These are phyloP conservation scores for Hipposideros armiger DNA, from an alignment of 2,113 vertebrate genomes.

Conservation along the genomic window DNA sequence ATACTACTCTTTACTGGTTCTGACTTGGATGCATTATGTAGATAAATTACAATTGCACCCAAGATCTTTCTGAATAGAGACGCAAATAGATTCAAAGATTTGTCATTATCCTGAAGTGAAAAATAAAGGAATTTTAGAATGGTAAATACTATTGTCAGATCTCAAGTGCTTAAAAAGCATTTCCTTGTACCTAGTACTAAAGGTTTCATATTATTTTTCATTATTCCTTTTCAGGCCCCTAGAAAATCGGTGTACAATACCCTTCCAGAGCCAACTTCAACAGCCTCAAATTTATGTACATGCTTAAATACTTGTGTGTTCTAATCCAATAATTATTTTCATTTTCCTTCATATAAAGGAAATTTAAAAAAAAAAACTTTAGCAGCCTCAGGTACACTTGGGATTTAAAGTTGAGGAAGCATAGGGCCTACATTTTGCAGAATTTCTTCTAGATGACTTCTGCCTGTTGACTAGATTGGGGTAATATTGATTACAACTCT, in stretches of 20 bases:
- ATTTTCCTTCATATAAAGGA: not conserved
- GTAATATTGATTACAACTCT: not conserved
- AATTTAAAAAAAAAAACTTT: slow-evolving; percentile 2
- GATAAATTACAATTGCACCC: not conserved
- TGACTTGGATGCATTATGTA: not conserved
- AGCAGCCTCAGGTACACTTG: not conserved
- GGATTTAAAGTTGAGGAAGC: not conserved
- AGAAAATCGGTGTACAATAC: not conserved
- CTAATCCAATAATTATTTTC: slow-evolving; percentile 9
- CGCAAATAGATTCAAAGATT: not conserved
- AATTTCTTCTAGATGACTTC: slow-evolving; percentile 13
- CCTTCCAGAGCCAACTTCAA: not conserved
- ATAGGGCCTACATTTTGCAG: not conserved
- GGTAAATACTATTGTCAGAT: not conserved
- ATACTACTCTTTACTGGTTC: not conserved
- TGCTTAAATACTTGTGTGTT: not conserved
- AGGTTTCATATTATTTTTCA: not conserved
- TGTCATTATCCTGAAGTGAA: slow-evolving; percentile 10
- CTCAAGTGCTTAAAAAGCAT: slow-evolving; percentile 1
- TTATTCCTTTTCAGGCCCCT: not conserved
- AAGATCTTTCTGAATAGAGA: slow-evolving; percentile 1
- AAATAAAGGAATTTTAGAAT: slow-evolving; percentile 43
- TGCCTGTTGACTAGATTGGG: not conserved
- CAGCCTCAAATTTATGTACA: not conserved
- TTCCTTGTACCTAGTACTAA: not conserved